Base-by-base conservation (phyloP, 2,888 invertebrate genomes). In the Lasius fuliginosus region DNA sequence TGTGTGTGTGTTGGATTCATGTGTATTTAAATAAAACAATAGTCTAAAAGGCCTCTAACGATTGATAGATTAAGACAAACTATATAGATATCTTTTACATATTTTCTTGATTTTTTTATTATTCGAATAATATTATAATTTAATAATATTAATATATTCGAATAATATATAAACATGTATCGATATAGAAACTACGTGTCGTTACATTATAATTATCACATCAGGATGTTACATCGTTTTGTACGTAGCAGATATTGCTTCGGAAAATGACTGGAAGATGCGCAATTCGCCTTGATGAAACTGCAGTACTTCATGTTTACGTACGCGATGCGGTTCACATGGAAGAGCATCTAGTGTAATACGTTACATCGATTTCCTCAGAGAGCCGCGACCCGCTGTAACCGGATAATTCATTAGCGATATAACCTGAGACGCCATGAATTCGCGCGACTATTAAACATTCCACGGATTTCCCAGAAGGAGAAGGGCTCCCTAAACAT, bases 401-500 rank as follows among this genome's bases (percentile, higher is more conserved):
- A 85, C 73, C 77, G 88, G 84, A 88, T 89, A 86, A 88, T 88
- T 90, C 86, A 84, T 88, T 86, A 82, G 42, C 85, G 85, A 88
- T 83, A 82, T 83, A 85, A 83, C 83, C 53, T 30, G 81, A 73
- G 64, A 82, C 69, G n/a, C 56, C 62, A 36, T 46, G 82, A 60
- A 71, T 83, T 89, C 73, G 82, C 73, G 73, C 71, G 36, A 81
- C 64, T 76, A 67, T 77, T 69, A 82, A 84, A 85, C 73, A 60
- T 84, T 76, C 77, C 73, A 58, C 49, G 33, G 18, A 77, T 76
- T 67, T 85, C 87, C 76, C 74, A 42, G 46, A 74, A 74, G 53
- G 58, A 73, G 56, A 18, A 30, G 36, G 27, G 53, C 40, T 40
- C 18, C 42, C 58, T 74, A 74, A 81, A 74, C 75, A 75, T 81